Conservation (phyloP, 2,113 vertebrate genomes). For the Dicerorhinus sumatrensis region DNA sequence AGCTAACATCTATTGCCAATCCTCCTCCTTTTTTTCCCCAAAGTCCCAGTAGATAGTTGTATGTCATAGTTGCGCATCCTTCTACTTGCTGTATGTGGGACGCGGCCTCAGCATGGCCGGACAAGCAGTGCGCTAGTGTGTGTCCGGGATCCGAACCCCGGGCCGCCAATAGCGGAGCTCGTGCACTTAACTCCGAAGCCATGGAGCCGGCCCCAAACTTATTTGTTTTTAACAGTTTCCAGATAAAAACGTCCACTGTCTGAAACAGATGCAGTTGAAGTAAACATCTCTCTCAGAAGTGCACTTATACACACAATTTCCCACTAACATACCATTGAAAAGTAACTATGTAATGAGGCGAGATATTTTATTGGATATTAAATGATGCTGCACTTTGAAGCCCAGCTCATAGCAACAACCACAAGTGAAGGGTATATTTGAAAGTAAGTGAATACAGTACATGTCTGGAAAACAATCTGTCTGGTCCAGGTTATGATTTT, state of each 20-base stretch:
- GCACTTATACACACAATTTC: not conserved
- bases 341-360: not conserved
- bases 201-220: not conserved
- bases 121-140: too few species aligned
- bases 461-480: not conserved
- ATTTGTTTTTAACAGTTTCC: not conserved
- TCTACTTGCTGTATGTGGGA: too few species aligned
- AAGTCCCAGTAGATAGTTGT: too few species aligned
- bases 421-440: conserved; percentile 17
- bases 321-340: not conserved
- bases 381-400: not conserved
- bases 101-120: too few species aligned
- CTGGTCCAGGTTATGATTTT: not conserved
- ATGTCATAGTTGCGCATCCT: too few species aligned
- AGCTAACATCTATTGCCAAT: too few species aligned
- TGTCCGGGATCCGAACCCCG: too few species aligned
- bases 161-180: too few species aligned
- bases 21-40: too few species aligned
- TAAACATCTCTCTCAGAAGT: not conserved
- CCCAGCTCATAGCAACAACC: not conserved
- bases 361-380: not conserved
- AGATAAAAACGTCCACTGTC: not conserved
- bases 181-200: too few species aligned
- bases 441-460: not conserved
- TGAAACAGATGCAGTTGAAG: not conserved